Conservation (phyloP, 2,888 invertebrate genomes). For the Epirrhoe tristata region DNA sequence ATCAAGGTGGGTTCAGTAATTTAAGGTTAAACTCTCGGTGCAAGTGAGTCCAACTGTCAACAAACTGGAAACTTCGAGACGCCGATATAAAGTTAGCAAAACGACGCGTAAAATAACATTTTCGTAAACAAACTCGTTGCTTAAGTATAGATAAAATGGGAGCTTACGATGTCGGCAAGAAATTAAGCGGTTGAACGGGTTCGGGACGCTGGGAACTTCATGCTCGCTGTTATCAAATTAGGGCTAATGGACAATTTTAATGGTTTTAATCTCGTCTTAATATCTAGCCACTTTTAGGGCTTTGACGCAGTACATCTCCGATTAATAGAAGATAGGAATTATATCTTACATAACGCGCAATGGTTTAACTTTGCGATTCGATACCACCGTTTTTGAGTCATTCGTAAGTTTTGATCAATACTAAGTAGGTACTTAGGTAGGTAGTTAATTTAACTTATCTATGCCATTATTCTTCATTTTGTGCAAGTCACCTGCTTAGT, state of each 20-base stretch:
- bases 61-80: conserved; percentile 44
- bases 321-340: neutral
- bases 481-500: too few species aligned
- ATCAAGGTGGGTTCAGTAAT: conserved; percentile 10
- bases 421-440: too few species aligned
- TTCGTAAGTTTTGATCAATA: too few species aligned
- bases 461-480: too few species aligned
- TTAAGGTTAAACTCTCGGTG: conserved; percentile 16
- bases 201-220: conserved; percentile 20
- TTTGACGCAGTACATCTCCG: conserved; percentile 3
- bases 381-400: neutral
- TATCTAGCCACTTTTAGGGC: conserved; percentile 16
- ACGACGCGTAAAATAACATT: conserved; percentile 47
- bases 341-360: neutral
- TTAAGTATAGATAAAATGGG: conserved; percentile 44
- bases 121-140: conserved; percentile 44
- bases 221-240: conserved; percentile 32
- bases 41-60: conserved; percentile 37
- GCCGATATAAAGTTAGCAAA: conserved; percentile 47
- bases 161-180: conserved; percentile 42
- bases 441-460: too few species aligned
- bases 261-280: conserved; percentile 23
- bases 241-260: conserved; percentile 32
- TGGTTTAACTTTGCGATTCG: neutral
- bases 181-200: conserved; percentile 40